A percentile compares a stretch with the other conserved stretches of the same genome.
Evolutionary conservation across 2,797 vertebrate genomes (phyloP).

Genomic region (Takifugu ocellatus): DNA sequence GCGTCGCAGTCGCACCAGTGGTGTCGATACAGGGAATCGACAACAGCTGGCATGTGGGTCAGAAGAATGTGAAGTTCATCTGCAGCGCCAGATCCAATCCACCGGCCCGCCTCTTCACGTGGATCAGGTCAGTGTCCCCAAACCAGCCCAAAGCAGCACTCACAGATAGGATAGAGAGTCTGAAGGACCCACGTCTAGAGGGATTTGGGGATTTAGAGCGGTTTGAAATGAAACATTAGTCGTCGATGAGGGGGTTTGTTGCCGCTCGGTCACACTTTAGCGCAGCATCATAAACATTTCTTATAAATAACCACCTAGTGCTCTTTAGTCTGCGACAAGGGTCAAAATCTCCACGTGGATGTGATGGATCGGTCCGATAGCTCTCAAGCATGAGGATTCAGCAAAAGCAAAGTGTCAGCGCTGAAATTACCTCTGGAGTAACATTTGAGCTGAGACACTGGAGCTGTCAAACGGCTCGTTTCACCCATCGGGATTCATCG

Average conservation of each 20-base stretch:
- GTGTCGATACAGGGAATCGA: slow-evolving; percentile 84
- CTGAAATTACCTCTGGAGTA: slow-evolving; percentile 50
- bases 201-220: too few relatives aligned
- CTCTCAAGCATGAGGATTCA: slow-evolving; percentile 16
- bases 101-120: slow-evolving; percentile 80
- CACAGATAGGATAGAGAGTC: neutral
- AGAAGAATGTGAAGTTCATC: slow-evolving; percentile 86
- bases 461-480: slow-evolving; percentile 50
- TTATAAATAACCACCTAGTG: neutral
- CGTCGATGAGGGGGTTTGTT: too few relatives aligned
- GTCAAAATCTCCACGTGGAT: neutral
- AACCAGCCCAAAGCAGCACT: neutral
- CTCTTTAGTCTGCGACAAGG: neutral
- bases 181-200: too few relatives aligned
- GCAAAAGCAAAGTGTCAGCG: slow-evolving; percentile 23
- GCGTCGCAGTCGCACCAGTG: slow-evolving; percentile 84
- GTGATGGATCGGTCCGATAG: neutral
- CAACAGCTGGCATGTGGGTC: slow-evolving; percentile 90
- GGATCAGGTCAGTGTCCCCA: slow-evolving; percentile 83
- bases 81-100: slow-evolving; percentile 94
- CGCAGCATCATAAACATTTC: neutral
- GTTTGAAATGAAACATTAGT: too few relatives aligned
- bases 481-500: slow-evolving; percentile 40
- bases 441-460: slow-evolving; percentile 38
- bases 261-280: too few relatives aligned